phyloP scores from a whole-genome alignment of 2,888 invertebrate genomes.

The Phasia obesa region DNA sequence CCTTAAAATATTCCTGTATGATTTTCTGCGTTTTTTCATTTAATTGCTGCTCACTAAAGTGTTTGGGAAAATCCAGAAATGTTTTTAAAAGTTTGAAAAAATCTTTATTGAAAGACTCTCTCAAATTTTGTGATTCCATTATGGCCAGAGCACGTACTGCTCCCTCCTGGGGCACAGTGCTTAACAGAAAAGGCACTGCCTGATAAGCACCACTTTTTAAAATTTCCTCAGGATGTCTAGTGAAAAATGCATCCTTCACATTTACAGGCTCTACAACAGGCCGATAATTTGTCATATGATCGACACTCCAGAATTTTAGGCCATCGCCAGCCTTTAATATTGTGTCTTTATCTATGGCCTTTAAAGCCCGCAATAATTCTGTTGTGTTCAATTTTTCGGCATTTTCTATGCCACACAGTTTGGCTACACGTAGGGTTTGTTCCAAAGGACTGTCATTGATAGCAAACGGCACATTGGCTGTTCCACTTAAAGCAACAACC shows the following conservation, averaged over 20 bases:
- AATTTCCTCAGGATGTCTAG: slow-evolving; percentile 81
- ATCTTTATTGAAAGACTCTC: slow-evolving; percentile 76
- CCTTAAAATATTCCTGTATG: slow-evolving; percentile 76
- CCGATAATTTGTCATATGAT: slow-evolving; percentile 83
- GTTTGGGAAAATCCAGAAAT: slow-evolving; percentile 77
- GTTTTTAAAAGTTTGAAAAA: slow-evolving; percentile 77
- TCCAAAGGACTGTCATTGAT: slow-evolving; percentile 75
- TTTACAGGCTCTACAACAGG: slow-evolving; percentile 81
- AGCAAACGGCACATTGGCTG: slow-evolving; percentile 82
- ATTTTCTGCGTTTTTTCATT: slow-evolving; percentile 72
- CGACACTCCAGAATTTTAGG: slow-evolving; percentile 83
- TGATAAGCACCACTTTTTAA: slow-evolving; percentile 81
- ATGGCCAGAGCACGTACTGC: slow-evolving; percentile 82
- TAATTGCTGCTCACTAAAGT: slow-evolving; percentile 63
- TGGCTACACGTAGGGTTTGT: slow-evolving; percentile 81
- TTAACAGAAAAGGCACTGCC: slow-evolving; percentile 83
- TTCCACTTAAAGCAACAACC: slow-evolving; percentile 83
- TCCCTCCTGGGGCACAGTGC: slow-evolving; percentile 83
- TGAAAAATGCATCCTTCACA: slow-evolving; percentile 82
- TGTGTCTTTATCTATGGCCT: slow-evolving; percentile 79
- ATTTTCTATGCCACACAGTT: slow-evolving; percentile 81
- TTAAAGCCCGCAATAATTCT: slow-evolving; percentile 81
- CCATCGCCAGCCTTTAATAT: slow-evolving; percentile 82
- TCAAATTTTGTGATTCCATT: slow-evolving; percentile 76
- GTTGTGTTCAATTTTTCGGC: slow-evolving; percentile 75